Percentiles rank a stretch among this genome's conserved stretches.
Evolutionary conservation across 2,888 invertebrate genomes (phyloP).

Genomic region (Cacoxenus indagator): DNA sequence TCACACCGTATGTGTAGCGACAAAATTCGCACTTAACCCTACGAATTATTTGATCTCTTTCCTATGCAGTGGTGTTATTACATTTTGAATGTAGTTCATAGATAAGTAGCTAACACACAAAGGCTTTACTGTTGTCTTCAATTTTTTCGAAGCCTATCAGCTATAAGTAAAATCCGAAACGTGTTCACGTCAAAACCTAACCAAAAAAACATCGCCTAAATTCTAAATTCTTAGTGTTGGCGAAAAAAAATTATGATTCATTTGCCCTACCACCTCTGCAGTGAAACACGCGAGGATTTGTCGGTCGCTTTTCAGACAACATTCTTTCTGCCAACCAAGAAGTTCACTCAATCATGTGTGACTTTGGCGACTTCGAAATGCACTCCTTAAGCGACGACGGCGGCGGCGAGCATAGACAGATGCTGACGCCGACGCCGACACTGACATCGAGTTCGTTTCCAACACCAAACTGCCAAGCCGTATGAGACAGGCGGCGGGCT

Average conservation of each 20-base stretch:
- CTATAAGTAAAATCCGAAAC: no score
- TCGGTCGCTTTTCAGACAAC: not conserved
- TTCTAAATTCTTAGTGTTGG: not conserved
- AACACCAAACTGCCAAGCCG: not conserved
- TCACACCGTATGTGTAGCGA: no score
- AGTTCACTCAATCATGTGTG: slow-evolving; percentile 8
- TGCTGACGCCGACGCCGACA: not conserved
- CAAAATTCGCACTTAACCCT: no score
- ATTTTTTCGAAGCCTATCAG: no score
- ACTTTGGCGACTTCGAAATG: not conserved
- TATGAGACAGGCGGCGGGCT: no score
- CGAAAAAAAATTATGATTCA: not conserved
- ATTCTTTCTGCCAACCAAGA: slow-evolving; percentile 5
- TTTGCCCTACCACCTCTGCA: not conserved
- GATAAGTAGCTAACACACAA: no score
- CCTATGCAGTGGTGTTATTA: no score
- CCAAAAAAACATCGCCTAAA: not conserved
- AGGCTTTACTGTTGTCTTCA: no score
- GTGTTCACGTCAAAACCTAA: no score
- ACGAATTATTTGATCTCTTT: no score
- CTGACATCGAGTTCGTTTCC: not conserved
- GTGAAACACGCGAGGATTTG: no score
- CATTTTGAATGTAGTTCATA: no score
- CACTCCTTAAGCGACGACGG: slow-evolving; percentile 9
- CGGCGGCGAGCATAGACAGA: not conserved